Conservation (phyloP, 2,113 vertebrate species). For the Heterotilapia buettikoferi region DNA sequence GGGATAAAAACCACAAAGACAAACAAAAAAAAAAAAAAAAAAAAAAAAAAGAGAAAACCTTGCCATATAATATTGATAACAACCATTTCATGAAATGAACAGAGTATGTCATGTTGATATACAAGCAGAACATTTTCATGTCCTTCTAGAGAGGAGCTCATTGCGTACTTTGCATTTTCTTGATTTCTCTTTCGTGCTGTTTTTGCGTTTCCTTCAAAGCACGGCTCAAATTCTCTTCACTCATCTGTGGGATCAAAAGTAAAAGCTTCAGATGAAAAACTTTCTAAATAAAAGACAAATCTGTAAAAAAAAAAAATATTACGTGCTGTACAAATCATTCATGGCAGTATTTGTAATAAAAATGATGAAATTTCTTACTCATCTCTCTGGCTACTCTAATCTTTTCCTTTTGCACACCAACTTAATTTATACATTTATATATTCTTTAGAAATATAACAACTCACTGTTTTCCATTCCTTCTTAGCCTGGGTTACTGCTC, state of each 20-base stretch:
- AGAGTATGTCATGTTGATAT: neutral
- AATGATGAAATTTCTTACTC: neutral
- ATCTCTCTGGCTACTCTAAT: neutral
- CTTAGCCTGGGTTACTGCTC: conserved; percentile 61
- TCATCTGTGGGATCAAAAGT: conserved; percentile 37
- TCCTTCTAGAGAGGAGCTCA: neutral
- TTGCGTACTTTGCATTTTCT: conserved; percentile 46
- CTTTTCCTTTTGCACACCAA: neutral
- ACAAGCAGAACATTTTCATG: neutral
- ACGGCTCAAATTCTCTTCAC: conserved; percentile 52
- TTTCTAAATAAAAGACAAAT: neutral
- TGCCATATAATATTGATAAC: neutral
- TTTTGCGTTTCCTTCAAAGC: conserved; percentile 62
- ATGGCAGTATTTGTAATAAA: neutral
- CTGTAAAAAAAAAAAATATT: neutral
- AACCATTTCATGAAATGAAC: neutral
- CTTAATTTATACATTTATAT: neutral
- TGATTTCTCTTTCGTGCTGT: conserved; percentile 55
- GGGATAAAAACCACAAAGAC: too few species aligned
- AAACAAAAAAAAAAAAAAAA: neutral
- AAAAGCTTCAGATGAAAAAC: neutral
- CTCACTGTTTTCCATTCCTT: conserved; percentile 78
- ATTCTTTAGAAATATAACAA: neutral
- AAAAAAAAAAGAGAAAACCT: neutral
- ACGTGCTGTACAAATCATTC: neutral